phyloP scores from a whole-genome alignment of 2,113 vertebrate genomes.

The Platysternon megacephalum region DNA sequence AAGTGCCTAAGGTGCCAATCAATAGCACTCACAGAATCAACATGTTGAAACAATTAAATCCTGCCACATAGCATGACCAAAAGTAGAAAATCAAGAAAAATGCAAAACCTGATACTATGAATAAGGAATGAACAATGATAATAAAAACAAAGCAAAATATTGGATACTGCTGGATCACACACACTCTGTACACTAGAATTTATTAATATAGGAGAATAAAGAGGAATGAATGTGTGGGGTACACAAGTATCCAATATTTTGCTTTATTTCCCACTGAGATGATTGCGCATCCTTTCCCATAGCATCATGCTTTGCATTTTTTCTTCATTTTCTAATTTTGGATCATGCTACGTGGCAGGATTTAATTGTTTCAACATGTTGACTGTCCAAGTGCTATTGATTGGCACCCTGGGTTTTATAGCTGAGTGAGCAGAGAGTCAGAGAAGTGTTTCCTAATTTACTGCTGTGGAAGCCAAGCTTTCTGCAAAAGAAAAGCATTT shows the following conservation, averaged over 20 bases:
- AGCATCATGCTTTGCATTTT: neutral
- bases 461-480: neutral
- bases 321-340: neutral
- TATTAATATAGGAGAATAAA: neutral
- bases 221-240: neutral
- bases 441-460: neutral
- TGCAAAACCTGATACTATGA: neutral
- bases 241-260: neutral
- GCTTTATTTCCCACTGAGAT: neutral
- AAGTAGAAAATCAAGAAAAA: neutral
- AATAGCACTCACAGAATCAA: neutral
- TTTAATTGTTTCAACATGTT: neutral
- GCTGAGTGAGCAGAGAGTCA: neutral
- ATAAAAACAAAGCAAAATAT: neutral
- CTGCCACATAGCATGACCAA: neutral
- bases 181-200: neutral
- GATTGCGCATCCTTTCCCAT: neutral
- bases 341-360: neutral
- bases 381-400: neutral
- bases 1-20: neutral
- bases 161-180: neutral
- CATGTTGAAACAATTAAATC: neutral
- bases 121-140: neutral
- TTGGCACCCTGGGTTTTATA: neutral
- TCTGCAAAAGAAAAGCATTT: neutral